Base-by-base conservation (phyloP, 1,140 invertebrate genomes). In the Calephelis nemesis region DNA sequence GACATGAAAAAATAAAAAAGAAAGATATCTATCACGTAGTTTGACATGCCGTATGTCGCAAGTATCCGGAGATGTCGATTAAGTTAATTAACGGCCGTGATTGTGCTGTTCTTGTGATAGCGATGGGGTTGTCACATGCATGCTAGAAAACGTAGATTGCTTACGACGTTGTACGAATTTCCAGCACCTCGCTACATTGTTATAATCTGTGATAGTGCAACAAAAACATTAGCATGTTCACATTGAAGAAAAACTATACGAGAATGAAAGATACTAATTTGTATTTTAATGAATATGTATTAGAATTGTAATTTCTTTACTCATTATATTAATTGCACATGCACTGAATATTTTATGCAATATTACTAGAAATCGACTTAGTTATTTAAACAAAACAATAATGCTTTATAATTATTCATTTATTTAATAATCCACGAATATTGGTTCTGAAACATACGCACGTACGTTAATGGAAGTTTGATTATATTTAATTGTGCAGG, bases 291-390 rank as follows among this genome's bases (percentile, higher is more conserved):
- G 49, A 50, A 50, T 50, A 50, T 50, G 49, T 50, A 50, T 50
- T 50, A 50, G 49, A 50, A 50, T 50, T 50, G 8, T 15, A 50
- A 50, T 50, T 50, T 50, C 49, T 50, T 13, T 13, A 50, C n/a
- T 50, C 49, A 50, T 50, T 50, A 50, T 50, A 50, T 50, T 50
- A 50, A 50, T 50, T 50, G 49, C 49, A 50, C 49, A 50, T 50
- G 49, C 49, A n/a, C 49, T 13, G 49, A 50, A n/a, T 13, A n/a
- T 13, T 50, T 50, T 50, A 50, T 50, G 49, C 49, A 50, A 50
- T 50, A 50, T 50, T 12, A 50, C 49, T 50, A 50, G 13, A 50
- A 50, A 13, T 7, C 6, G 49, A 13, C 13, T 12, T 7, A 45
- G 42, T 45, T 45, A 45, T 45, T 45, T 45, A 45, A 7, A 50